These are phyloP conservation scores for Branchellion lobata DNA, from an alignment of 2,888 invertebrate genomes.

Conservation along the genomic window DNA sequence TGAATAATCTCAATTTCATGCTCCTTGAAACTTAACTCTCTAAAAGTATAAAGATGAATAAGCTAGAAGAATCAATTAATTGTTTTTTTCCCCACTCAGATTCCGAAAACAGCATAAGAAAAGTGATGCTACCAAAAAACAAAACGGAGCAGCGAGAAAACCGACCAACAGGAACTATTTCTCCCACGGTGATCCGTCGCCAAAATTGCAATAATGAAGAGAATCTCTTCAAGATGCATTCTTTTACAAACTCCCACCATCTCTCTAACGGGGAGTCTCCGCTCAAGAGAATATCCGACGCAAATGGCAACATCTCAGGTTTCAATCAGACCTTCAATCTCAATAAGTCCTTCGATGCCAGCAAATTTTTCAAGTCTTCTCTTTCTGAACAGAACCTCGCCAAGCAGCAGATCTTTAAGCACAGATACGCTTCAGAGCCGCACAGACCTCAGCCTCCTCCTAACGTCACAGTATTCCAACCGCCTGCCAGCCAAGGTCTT, in stretches of 20 bases:
- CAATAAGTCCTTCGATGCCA: neutral
- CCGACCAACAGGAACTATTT: constrained; percentile 45
- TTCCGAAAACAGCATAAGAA: neutral
- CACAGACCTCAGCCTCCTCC: constrained; percentile 64
- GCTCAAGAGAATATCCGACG: neutral
- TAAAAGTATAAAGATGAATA: no score
- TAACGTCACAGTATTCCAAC: constrained; percentile 84
- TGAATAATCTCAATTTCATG: no score
- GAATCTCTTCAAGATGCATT: no score
- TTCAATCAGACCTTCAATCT: neutral
- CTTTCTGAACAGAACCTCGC: constrained; percentile 8
- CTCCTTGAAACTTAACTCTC: no score
- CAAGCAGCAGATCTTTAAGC: neutral
- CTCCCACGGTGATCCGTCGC: constrained; percentile 40
- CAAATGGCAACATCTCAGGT: neutral
- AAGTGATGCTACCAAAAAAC: constrained; percentile 24
- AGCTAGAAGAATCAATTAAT: no score
- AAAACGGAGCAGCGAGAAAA: constrained; percentile 4
- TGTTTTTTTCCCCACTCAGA: no score
- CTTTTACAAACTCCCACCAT: neutral
- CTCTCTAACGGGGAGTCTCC: neutral
- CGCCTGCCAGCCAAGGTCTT: constrained; percentile 72
- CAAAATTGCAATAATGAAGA: neutral
- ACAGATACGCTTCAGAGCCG: neutral
- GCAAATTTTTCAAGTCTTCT: neutral